Conservation (phyloP, 2,888 invertebrate species). For the Athalia rosae region DNA sequence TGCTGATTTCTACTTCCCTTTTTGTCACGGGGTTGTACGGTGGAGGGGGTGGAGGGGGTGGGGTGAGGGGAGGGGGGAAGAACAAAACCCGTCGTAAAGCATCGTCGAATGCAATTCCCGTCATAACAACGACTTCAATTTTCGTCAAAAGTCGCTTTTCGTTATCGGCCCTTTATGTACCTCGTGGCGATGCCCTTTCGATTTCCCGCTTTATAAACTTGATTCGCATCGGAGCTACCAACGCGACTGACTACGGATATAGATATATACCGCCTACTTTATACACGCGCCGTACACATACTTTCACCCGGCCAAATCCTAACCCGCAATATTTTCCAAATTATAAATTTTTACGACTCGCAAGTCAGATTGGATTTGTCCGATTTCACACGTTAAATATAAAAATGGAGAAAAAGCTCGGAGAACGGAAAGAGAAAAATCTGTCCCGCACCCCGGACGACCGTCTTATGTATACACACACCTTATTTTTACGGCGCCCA, state of each 20-base stretch:
- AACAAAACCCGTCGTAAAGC: slow-evolving; percentile 62
- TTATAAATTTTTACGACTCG: slow-evolving; percentile 73
- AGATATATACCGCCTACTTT: neutral
- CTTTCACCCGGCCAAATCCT: slow-evolving; percentile 48
- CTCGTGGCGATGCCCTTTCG: slow-evolving; percentile 62
- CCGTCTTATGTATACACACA: neutral
- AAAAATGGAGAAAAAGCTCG: slow-evolving; percentile 33
- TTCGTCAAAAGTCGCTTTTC: slow-evolving; percentile 71
- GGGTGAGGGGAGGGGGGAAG: neutral
- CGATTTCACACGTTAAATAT: slow-evolving; percentile 45
- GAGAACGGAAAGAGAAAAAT: neutral
- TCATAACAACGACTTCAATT: slow-evolving; percentile 73
- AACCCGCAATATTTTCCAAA: slow-evolving; percentile 70
- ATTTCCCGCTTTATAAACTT: slow-evolving; percentile 73
- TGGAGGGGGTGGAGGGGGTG: too few relatives aligned
- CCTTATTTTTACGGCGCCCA: slow-evolving; percentile 18
- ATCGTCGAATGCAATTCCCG: slow-evolving; percentile 70
- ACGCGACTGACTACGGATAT: slow-evolving; percentile 7
- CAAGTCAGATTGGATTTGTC: slow-evolving; percentile 46
- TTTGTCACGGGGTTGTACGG: too few relatives aligned
- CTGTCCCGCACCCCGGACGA: neutral
- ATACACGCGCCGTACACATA: slow-evolving; percentile 10
- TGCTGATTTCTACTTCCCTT: slow-evolving; percentile 10
- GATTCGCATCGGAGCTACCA: slow-evolving; percentile 59
- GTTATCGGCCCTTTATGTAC: slow-evolving; percentile 61